These are phyloP conservation scores for Gymnarchus niloticus DNA, from an alignment of 2,113 vertebrate species.

Conservation along the genomic window DNA sequence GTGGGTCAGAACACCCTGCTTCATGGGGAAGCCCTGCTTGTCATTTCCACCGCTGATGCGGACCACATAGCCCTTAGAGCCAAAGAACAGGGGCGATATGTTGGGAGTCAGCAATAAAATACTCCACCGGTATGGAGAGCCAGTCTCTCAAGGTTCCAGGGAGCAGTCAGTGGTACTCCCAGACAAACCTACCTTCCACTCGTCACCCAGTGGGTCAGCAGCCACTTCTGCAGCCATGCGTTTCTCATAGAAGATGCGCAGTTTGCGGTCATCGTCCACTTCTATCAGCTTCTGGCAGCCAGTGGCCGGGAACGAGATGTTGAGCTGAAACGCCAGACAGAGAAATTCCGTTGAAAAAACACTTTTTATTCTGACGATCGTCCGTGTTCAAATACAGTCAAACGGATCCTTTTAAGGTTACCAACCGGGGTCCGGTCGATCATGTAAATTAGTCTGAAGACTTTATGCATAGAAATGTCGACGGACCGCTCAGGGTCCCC, in stretches of 20 bases:
- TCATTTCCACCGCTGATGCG: constrained; percentile 98
- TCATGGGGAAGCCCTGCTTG: constrained; percentile 98
- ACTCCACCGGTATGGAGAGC: background rate
- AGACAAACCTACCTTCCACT: constrained; percentile 84
- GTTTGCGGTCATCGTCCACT: constrained; percentile 94
- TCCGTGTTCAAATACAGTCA: background rate
- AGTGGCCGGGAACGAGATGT: constrained; percentile 96
- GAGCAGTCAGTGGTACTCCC: background rate
- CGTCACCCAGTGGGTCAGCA: constrained; percentile 89
- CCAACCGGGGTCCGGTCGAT: no score
- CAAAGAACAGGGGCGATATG: background rate
- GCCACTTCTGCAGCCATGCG: constrained; percentile 93
- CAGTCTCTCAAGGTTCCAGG: background rate
- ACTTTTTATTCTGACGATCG: background rate
- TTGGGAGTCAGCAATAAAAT: background rate
- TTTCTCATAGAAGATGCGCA: constrained; percentile 96
- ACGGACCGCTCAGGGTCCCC: background rate
- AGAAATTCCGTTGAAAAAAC: background rate
- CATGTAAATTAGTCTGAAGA: background rate
- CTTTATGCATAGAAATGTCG: background rate
- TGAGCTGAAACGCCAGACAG: constrained; percentile 63
- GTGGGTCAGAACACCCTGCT: constrained; percentile 90
- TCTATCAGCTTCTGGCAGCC: constrained; percentile 98
- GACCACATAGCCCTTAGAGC: constrained; percentile 82
- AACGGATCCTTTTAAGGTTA: no score